These are phyloP conservation scores for Drosophila yooni DNA, from an alignment of 2,888 invertebrate species.

Conservation along the genomic window DNA sequence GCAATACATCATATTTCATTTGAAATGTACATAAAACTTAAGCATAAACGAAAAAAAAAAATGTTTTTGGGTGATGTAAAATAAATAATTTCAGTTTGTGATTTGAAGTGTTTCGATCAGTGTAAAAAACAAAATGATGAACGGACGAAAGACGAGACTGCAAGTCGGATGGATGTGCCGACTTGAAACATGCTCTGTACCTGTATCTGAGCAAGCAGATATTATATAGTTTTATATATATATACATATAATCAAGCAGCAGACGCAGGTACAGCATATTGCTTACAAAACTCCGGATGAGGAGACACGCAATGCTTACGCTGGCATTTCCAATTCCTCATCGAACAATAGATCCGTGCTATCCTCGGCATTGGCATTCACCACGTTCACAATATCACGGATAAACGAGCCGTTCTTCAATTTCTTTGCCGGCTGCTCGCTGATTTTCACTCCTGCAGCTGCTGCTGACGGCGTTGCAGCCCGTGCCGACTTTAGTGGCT, in stretches of 20 bases:
- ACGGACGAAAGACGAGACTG: conserved; percentile 4
- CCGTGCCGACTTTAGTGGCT: neutral
- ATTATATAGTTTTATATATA: neutral
- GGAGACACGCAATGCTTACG: conserved; percentile 49
- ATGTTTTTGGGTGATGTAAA: neutral
- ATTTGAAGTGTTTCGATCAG: conserved; percentile 2
- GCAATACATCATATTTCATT: neutral
- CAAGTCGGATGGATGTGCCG: conserved; percentile 24
- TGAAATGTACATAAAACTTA: conserved; percentile 33
- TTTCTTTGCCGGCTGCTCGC: conserved; percentile 47
- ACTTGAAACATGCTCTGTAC: conserved; percentile 25
- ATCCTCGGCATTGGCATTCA: conserved; percentile 49
- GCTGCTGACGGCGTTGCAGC: neutral
- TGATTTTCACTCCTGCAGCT: neutral
- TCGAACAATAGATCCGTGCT: conserved; percentile 57
- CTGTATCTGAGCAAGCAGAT: neutral
- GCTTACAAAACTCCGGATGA: neutral
- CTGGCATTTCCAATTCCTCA: conserved; percentile 17
- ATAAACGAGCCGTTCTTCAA: conserved; percentile 30
- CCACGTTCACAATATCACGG: neutral
- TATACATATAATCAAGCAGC: neutral
- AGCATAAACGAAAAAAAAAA: neutral
- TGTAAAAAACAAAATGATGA: conserved; percentile 1
- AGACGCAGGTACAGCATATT: conserved; percentile 19
- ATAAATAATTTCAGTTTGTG: conserved; percentile 27